These are phyloP conservation scores for Drosophila meridiana DNA, from an alignment of 2,888 invertebrate species.

Conservation along the genomic window DNA sequence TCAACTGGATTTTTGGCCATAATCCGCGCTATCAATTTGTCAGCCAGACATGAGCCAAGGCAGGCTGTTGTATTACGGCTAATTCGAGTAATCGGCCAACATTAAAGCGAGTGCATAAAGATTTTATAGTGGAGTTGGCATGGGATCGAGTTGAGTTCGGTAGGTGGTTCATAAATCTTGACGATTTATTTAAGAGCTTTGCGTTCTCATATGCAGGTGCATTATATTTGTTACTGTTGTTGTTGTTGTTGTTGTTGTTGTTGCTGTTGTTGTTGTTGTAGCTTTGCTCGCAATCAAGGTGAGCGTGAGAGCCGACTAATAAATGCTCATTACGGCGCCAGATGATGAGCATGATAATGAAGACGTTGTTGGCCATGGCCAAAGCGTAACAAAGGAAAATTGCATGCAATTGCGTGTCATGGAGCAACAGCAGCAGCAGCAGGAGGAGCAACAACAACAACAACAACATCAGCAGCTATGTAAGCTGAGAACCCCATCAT, in stretches of 20 bases:
- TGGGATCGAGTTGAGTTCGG: slow-evolving; percentile 11
- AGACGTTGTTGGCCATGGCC: slow-evolving; percentile 36
- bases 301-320: slow-evolving; percentile 53
- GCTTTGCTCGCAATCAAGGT: slow-evolving; percentile 40
- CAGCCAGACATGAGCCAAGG: background rate
- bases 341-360: slow-evolving; percentile 26
- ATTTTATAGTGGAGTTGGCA: slow-evolving; percentile 1
- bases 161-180: slow-evolving; percentile 24
- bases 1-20: slow-evolving; percentile 4
- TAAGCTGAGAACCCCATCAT: slow-evolving; percentile 18
- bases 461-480: slow-evolving; percentile 26
- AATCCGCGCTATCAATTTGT: background rate
- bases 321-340: slow-evolving; percentile 33
- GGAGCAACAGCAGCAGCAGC: slow-evolving; percentile 5
- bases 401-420: slow-evolving; percentile 57
- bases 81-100: slow-evolving; percentile 1
- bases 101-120: slow-evolving; percentile 4
- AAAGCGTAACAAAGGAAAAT: slow-evolving; percentile 59
- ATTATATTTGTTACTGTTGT: background rate
- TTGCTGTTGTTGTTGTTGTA: slow-evolving; percentile 2
- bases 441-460: slow-evolving; percentile 5
- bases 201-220: slow-evolving; percentile 29
- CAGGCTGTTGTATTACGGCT: background rate
- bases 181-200: slow-evolving; percentile 33
- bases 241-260: slow-evolving; percentile 4